Conservation (phyloP, 2,888 invertebrate species). For the Rhagium mordax region DNA sequence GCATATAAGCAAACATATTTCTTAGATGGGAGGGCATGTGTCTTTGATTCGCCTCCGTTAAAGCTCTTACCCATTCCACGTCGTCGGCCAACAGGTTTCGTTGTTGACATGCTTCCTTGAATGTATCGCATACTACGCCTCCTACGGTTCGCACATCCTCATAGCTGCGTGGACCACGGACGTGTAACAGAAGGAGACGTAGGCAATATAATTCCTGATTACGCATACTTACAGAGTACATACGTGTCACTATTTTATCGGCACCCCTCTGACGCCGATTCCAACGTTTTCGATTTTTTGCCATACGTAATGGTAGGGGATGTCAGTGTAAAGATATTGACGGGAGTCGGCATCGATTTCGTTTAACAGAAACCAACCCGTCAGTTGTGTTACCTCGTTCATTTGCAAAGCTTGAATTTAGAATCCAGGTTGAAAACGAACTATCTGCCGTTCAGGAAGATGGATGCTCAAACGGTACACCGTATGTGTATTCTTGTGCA, state of each 20-base stretch:
- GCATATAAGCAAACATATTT: no score
- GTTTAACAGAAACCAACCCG: constrained; percentile 4
- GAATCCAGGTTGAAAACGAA: background rate
- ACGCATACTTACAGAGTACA: no score
- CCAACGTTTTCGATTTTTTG: background rate
- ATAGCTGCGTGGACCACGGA: background rate
- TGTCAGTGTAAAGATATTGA: background rate
- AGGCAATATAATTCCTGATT: no score
- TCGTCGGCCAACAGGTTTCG: background rate
- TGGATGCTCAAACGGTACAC: background rate
- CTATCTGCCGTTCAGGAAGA: background rate
- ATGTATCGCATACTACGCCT: no score
- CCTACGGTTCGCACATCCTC: background rate
- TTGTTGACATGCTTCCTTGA: background rate
- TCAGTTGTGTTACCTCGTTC: background rate
- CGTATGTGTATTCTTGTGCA: background rate
- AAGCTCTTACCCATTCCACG: background rate
- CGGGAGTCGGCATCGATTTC: background rate
- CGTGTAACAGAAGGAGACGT: no score
- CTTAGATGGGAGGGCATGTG: background rate
- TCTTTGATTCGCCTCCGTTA: background rate
- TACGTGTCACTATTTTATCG: no score
- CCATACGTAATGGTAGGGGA: constrained; percentile 10
- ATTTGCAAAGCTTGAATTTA: background rate
- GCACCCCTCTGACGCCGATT: background rate